phyloP scores from a whole-genome alignment of 2,888 invertebrate genomes.

The Andrena bicolor region DNA sequence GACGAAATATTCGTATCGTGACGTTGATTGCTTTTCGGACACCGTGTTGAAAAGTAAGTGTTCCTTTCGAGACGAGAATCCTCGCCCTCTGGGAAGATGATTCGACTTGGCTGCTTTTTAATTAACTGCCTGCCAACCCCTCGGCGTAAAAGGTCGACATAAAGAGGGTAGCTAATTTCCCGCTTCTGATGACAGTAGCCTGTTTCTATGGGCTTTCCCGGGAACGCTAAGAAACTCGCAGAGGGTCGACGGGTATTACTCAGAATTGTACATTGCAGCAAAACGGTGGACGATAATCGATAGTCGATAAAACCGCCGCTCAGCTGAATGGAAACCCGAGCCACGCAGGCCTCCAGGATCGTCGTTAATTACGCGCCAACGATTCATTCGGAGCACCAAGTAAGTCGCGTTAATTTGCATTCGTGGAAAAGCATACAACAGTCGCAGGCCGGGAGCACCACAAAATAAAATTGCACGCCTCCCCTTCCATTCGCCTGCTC shows the following conservation, averaged over 20 bases:
- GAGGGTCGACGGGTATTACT: slow-evolving; percentile 8
- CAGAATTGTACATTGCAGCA: neutral
- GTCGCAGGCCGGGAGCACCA: slow-evolving; percentile 21
- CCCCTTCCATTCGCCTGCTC: slow-evolving; percentile 1
- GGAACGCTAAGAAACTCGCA: slow-evolving; percentile 9
- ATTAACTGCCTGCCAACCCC: slow-evolving; percentile 70
- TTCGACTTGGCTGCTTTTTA: slow-evolving; percentile 74
- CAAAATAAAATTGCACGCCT: slow-evolving; percentile 64
- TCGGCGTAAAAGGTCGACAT: slow-evolving; percentile 24
- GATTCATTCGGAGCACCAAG: slow-evolving; percentile 23
- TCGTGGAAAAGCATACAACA: slow-evolving; percentile 8
- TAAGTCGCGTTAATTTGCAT: slow-evolving; percentile 50
- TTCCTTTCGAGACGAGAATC: slow-evolving; percentile 8
- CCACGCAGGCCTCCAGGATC: neutral
- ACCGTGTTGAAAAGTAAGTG: neutral
- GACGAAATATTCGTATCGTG: slow-evolving; percentile 59
- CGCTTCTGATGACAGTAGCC: slow-evolving; percentile 21
- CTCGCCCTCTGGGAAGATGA: slow-evolving; percentile 45
- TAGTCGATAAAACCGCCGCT: too few species aligned
- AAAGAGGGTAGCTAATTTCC: slow-evolving; percentile 60
- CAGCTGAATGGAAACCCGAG: slow-evolving; percentile 10
- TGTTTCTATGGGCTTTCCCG: slow-evolving; percentile 23
- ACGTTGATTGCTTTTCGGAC: slow-evolving; percentile 52
- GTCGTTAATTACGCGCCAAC: slow-evolving; percentile 52
- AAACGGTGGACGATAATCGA: neutral